These are phyloP conservation scores for Poeciliopsis retropinna DNA, from an alignment of 2,113 vertebrate species.

Conservation along the genomic window DNA sequence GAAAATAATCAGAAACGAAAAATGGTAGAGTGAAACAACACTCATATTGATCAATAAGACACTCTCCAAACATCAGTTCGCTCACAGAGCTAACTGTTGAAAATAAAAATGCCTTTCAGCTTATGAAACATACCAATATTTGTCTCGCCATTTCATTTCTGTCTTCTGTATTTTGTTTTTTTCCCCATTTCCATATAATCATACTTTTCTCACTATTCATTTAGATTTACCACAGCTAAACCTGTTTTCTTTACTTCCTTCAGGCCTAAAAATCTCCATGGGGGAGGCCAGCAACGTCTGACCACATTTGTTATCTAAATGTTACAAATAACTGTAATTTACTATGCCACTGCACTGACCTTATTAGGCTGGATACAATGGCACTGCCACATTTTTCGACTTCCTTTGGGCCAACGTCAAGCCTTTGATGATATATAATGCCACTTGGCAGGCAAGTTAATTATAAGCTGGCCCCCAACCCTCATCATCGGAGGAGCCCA, in stretches of 20 bases:
- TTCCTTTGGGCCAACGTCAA: constrained; percentile 82
- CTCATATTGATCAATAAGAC: constrained; percentile 51
- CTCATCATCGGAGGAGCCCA: constrained; percentile 77
- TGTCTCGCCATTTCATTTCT: neutral
- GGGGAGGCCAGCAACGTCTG: constrained; percentile 71
- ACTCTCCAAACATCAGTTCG: constrained; percentile 26
- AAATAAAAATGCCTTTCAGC: constrained; percentile 43
- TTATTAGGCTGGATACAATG: constrained; percentile 87
- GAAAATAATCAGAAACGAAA: constrained; percentile 8
- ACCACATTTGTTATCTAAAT: constrained; percentile 81
- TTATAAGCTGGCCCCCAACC: constrained; percentile 87
- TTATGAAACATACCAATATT: neutral
- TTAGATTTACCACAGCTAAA: constrained; percentile 24
- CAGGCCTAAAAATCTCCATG: constrained; percentile 15
- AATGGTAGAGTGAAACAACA: constrained; percentile 12
- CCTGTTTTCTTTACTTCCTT: constrained; percentile 43
- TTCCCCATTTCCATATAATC: neutral
- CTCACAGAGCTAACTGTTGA: constrained; percentile 49
- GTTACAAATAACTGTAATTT: constrained; percentile 87
- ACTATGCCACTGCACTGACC: constrained; percentile 85
- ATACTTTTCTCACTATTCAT: constrained; percentile 5
- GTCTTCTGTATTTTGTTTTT: no score
- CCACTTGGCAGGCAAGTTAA: constrained; percentile 92
- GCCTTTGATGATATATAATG: constrained; percentile 86
- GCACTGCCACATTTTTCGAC: constrained; percentile 79